Evolutionary conservation across 2,888 invertebrate genomes (phyloP).

Genomic region (Sceliomorpha sp.): DNA sequence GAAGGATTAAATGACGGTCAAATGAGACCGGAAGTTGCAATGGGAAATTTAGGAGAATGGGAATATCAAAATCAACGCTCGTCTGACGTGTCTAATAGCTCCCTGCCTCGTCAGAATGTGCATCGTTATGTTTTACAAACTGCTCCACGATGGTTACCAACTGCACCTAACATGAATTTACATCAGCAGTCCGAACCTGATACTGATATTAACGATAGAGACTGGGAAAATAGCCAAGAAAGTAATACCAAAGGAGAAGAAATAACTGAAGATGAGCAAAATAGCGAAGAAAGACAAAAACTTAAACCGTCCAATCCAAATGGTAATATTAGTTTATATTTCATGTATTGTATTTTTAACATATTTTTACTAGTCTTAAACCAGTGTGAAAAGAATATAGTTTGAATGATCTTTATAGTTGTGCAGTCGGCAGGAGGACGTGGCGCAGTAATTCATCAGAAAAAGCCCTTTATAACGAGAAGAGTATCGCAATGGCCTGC

Average conservation of each 20-base stretch:
- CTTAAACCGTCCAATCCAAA: constrained; percentile 26
- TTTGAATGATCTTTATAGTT: constrained; percentile 24
- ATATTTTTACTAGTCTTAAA: too few relatives aligned
- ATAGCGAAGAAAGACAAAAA: constrained; percentile 35
- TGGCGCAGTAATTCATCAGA: constrained; percentile 34
- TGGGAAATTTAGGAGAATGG: constrained; percentile 73
- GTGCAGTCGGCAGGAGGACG: constrained; percentile 30
- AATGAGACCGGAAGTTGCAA: constrained; percentile 83
- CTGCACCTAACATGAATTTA: too few relatives aligned
- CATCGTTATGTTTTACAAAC: constrained; percentile 32
- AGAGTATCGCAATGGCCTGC: constrained; percentile 61
- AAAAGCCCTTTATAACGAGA: constrained; percentile 49
- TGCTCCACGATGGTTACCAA: constrained; percentile 17
- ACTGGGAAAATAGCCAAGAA: constrained; percentile 27
- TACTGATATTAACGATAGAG: constrained; percentile 20
- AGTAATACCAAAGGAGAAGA: constrained; percentile 14
- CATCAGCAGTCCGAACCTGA: constrained; percentile 21
- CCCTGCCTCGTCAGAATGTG: constrained; percentile 21
- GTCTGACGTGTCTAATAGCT: background rate
- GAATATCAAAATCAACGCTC: constrained; percentile 58
- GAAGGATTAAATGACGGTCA: constrained; percentile 83
- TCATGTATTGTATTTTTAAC: constrained; percentile 10
- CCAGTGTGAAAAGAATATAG: too few relatives aligned
- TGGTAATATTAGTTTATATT: constrained; percentile 24
- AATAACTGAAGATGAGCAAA: constrained; percentile 9